Evolutionary conservation across 2,797 vertebrate species (phyloP), one percentile per base, ranked within the genome.

Genomic region (Cheirogaleus major): DNA sequence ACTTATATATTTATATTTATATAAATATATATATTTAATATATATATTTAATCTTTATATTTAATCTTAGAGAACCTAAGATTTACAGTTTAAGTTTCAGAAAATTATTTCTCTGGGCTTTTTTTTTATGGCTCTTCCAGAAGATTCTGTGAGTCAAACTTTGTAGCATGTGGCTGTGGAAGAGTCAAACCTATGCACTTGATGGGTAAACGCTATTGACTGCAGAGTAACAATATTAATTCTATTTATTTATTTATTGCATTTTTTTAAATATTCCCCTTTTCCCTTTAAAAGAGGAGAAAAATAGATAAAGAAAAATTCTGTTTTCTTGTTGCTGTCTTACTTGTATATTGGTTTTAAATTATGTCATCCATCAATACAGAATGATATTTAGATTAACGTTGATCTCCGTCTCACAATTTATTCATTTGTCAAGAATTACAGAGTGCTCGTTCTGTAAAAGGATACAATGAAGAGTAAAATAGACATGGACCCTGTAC

Each of bases 391-490:
- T 93, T 25, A 96, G 25, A 70, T 91, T 88, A 87, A 59, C 79
- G 32, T 85, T 94, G 25, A 83, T 92, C 32, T 81, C 20, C 25
- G 75, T 80, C 25, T 83, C 32, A 52, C 2, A 87, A n/a, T 88
- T 87, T 95, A n/a, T 70, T 92, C 69, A 86, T 92, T 87, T 79
- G 38, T 15, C 57, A 67, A 84, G 41, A 90, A 65, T 83, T 97
- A 84, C 80, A 93, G 91, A 76, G 43, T 27, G 15, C 30, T 91
- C 48, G 78, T n/a, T 89, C 32, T 89, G 11, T 94, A 81, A 95
- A 94, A 93, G 55, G 57, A 93, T 35, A 91, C 48, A 75, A 59
- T 80, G 69, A 95, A 70, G 43, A 96, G 13, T 65, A 89, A 80
- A 22, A 65, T 5, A 59, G 76, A 85, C 79, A 59, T 50, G 45